These are phyloP conservation scores for Odocoileus hemionus DNA, from an alignment of 2,113 vertebrate species.

Conservation along the genomic window DNA sequence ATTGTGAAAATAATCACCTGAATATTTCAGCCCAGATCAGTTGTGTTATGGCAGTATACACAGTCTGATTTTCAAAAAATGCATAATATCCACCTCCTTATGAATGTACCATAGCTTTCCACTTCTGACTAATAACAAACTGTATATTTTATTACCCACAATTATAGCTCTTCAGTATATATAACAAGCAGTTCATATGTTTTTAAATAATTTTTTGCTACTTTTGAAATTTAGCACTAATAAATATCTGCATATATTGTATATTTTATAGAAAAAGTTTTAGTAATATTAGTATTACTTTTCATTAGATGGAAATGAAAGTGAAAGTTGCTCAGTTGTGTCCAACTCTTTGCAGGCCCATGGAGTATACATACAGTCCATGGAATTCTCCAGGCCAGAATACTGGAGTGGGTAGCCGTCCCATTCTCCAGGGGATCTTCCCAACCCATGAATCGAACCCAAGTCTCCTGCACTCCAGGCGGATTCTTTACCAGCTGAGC, in stretches of 20 bases:
- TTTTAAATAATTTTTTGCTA: background rate
- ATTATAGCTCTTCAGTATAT: background rate
- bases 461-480: rapidly evolving
- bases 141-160: background rate
- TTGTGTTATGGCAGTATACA: background rate
- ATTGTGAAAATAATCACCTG: background rate
- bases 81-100: background rate
- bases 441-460: background rate
- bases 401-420: background rate
- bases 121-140: background rate
- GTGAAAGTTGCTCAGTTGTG: background rate
- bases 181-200: background rate
- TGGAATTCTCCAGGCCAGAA: background rate
- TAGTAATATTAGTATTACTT: background rate
- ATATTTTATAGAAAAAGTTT: background rate
- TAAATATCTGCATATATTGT: background rate
- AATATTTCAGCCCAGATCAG: background rate
- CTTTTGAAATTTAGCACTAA: background rate
- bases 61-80: background rate
- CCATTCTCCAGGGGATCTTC: background rate
- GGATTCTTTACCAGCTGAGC: background rate
- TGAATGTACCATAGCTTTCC: background rate
- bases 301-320: background rate
- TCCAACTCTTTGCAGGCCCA: background rate
- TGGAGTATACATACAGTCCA: background rate